These are phyloP conservation scores for Ethmia dodecea DNA, from an alignment of 2,888 invertebrate genomes.

Conservation along the genomic window DNA sequence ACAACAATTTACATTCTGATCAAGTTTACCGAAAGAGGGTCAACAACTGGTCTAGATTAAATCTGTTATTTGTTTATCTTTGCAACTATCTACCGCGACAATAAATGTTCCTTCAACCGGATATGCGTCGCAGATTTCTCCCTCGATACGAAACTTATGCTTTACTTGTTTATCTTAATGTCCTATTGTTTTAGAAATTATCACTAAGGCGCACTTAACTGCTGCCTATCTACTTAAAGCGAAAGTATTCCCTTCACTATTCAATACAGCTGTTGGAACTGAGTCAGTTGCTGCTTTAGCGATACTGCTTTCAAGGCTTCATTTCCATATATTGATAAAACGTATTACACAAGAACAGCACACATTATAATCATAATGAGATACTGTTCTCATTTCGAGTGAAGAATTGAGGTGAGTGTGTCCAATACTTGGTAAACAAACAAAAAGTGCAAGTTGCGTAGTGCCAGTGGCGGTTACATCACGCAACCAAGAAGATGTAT, in stretches of 20 bases:
- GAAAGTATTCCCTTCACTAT: conserved; percentile 6
- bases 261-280: background rate
- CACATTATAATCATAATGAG: conserved; percentile 18
- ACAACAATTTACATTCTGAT: conserved; percentile 57
- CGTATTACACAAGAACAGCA: conserved; percentile 11
- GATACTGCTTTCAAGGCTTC: conserved; percentile 9
- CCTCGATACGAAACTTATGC: conserved; percentile 9
- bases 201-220: conserved; percentile 7
- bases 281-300: background rate
- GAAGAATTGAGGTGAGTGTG: conserved; percentile 25
- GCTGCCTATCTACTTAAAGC: conserved; percentile 2
- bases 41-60: conserved; percentile 33
- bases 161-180: conserved; percentile 14
- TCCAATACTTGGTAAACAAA: conserved; percentile 35
- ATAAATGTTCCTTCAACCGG: background rate
- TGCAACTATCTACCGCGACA: background rate
- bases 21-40: conserved; percentile 46
- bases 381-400: conserved; percentile 28
- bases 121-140: conserved; percentile 3
- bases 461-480: conserved; percentile 39
- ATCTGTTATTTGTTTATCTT: conserved; percentile 5
- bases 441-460: conserved; percentile 45
- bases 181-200: conserved; percentile 14
- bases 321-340: conserved; percentile 8
- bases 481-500: conserved; percentile 39